Evolutionary conservation across 2,888 invertebrate genomes (phyloP).

Genomic region (Mesoligia furuncula): DNA sequence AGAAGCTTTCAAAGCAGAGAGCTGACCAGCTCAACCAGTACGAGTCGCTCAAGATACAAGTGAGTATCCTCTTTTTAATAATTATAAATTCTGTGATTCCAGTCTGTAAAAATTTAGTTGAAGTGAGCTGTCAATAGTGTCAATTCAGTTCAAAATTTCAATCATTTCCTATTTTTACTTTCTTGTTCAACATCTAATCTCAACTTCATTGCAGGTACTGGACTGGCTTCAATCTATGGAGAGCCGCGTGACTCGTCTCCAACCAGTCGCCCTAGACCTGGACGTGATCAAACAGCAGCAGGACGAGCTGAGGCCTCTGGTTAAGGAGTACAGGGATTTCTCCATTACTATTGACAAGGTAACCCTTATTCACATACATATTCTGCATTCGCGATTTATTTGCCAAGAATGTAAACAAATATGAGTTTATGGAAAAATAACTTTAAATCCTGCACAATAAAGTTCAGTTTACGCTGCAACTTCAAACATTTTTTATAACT

Average conservation of each 20-base stretch:
- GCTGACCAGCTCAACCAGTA: constrained; percentile 96
- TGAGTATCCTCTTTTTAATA: constrained; percentile 64
- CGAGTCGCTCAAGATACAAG: constrained; percentile 95
- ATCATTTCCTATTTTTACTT: too few relatives aligned
- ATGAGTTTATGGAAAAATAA: too few relatives aligned
- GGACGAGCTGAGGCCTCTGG: constrained; percentile 95
- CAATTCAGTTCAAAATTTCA: too few relatives aligned
- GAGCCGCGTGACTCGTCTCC: constrained; percentile 93
- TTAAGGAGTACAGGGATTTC: constrained; percentile 97
- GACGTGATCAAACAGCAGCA: constrained; percentile 96
- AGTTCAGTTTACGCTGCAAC: too few relatives aligned
- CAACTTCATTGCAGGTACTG: constrained; percentile 87
- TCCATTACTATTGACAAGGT: constrained; percentile 95
- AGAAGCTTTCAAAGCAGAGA: constrained; percentile 95
- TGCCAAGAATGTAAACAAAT: too few relatives aligned
- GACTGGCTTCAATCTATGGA: constrained; percentile 97
- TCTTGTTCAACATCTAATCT: background rate
- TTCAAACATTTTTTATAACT: too few relatives aligned
- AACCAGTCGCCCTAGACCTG: constrained; percentile 96
- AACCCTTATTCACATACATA: too few relatives aligned
- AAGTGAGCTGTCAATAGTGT: too few relatives aligned
- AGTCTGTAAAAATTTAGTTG: too few relatives aligned
- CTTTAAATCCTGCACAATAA: too few relatives aligned
- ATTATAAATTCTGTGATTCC: too few relatives aligned
- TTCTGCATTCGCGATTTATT: too few relatives aligned